Evolutionary conservation across 2,797 vertebrate genomes (phyloP), one percentile per base, ranked within the genome.

Genomic region (Coregonus ussuriensis): DNA sequence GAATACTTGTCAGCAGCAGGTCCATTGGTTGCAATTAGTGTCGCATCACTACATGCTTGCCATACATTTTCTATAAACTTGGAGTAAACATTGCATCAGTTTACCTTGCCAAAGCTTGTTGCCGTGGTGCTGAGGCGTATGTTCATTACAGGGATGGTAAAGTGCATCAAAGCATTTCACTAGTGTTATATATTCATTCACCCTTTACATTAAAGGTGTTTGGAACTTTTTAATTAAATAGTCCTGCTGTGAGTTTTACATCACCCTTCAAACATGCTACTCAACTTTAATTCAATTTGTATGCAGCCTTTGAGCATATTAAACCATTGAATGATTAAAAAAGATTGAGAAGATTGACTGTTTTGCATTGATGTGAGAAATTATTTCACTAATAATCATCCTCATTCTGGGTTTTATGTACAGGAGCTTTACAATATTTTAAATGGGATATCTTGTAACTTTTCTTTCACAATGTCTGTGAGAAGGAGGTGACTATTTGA

Each of bases 61-160:
- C 77, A 75, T 75, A 56, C 70, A 78, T 78, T 75, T 78, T 78
- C 75, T 68, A 78, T 77, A 72, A 62, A 75, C 72, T 41, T 71
- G 62, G 67, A 70, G 72, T 47, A 75, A 66, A 77, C 71, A 77
- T 80, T 69, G 76, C 69, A 72, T 76, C 62, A 70, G 47, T 52
- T 3, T 69, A 68, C 56, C 65, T 71, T n/a, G 68, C 75, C 73
- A 71, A 74, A 41, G 73, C 66, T 33, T 53, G 56, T 56, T 41
- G 31, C 66, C 2, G 66, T 35, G 0, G 35, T 18, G 75, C 15
- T 54, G 35, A 33, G 14, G 31, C 31, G 18, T 68, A 35, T 68
- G 66, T 35, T 33, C 13, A 33, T 68, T 33, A 68, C 66, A 29
- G 3, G 59, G 21, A 63, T 63, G 21, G 21, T 63, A 63, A n/a